Evolutionary conservation across 1,140 invertebrate genomes (phyloP), one percentile per base, ranked within the genome.

Genomic region (Drosophila subpulchrella): DNA sequence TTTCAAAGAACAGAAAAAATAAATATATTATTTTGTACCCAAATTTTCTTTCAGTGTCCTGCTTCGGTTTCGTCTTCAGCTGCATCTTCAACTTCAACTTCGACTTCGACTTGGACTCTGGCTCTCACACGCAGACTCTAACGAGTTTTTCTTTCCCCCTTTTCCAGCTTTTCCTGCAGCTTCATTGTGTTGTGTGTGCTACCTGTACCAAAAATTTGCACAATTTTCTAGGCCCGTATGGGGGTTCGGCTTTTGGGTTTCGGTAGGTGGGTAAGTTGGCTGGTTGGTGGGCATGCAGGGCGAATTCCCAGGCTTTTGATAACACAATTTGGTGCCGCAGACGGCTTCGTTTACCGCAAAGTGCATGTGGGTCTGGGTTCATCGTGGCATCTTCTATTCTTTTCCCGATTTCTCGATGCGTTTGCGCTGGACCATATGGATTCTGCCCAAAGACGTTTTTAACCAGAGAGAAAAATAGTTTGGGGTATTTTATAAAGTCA

Each of bases 301-400:
- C 85, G 51, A 85, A 72, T 90, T 90, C 85, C 85, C 85, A 90
- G 88, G 85, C 76, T 78, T 73, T 85, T 90, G 85, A 90, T 89
- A 89, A 90, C 85, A 89, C 78, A 89, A 90, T 90, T 89, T 90
- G 75, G 60, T 77, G 75, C 57, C 63, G 53, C 51, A 76, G 60
- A 75, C 50, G 63, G 74, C 79, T 86, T 75, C 66, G 82, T 90
- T 85, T 89, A 89, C 84, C 85, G 84, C 84, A 89, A 89, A 90
- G 81, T 85, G 85, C 84, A 90, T 89, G 73, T 90, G 80, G 85
- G 84, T 75, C 85, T 81, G 83, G 60, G 66, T 71, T 71, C 68
- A 71, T 71, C 51, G 65, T 77, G 76, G 82, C 72, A 86, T 81
- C 81, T 76, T 67, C 44, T 70, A 38, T 59, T 63, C 48, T 68